Conservation (phyloP, 2,113 vertebrate species). For the Erinaceus europaeus region DNA sequence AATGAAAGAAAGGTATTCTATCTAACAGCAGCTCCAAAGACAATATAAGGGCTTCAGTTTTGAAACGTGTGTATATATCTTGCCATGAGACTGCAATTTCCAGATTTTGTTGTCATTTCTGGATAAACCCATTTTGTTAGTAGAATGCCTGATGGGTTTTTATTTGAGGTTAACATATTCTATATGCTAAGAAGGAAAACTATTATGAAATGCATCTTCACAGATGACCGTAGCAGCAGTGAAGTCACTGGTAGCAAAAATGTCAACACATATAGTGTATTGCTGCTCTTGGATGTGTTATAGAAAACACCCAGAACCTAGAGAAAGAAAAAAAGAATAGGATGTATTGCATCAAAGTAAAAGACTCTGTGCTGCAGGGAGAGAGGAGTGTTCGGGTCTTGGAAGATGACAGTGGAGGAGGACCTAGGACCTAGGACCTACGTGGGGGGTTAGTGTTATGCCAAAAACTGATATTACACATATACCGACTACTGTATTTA, state of each 20-base stretch:
- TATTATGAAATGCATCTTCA: constrained; percentile 9
- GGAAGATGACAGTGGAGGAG: too few relatives aligned
- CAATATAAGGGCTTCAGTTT: not conserved
- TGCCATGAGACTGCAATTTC: not conserved
- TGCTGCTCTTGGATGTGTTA: not conserved
- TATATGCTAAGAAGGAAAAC: not conserved
- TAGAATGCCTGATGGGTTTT: not conserved
- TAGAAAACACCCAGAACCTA: constrained; percentile 26
- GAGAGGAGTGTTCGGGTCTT: too few relatives aligned
- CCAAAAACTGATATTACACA: too few relatives aligned
- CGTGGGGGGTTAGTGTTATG: too few relatives aligned
- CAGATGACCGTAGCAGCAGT: not conserved
- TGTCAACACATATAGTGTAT: not conserved
- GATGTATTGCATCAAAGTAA: too few relatives aligned
- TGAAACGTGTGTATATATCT: not conserved
- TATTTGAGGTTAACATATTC: not conserved
- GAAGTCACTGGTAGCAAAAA: not conserved
- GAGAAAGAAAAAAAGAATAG: not conserved
- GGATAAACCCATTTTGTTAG: not conserved
- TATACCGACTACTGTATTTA: too few relatives aligned
- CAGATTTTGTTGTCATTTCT: not conserved
- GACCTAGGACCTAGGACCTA: too few relatives aligned
- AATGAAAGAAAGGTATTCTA: not conserved
- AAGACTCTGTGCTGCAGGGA: too few relatives aligned
- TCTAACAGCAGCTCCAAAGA: not conserved